A percentile compares a stretch with the other conserved stretches of the same genome.
Conservation (phyloP, 2,888 invertebrate genomes). For the Cynaeus angustus region DNA sequence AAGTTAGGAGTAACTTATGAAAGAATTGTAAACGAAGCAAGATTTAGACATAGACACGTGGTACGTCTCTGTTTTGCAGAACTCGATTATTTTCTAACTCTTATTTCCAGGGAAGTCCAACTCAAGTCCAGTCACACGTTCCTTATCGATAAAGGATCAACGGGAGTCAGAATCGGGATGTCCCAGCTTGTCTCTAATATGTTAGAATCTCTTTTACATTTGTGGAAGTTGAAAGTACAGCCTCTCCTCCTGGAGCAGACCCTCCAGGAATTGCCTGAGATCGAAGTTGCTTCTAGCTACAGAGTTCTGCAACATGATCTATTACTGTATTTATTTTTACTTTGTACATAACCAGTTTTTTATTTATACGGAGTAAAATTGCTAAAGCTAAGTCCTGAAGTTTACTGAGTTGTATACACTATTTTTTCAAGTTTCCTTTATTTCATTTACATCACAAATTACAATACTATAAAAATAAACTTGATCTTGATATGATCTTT, state of each 20-base stretch:
- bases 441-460: too few species aligned
- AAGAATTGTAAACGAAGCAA: too few species aligned
- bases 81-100: too few species aligned
- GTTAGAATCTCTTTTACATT: conserved; percentile 86
- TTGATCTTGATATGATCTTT: too few species aligned
- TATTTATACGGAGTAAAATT: too few species aligned
- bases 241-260: conserved; percentile 87
- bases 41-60: conserved; percentile 87
- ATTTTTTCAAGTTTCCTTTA: too few species aligned
- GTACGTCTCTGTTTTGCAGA: conserved; percentile 75
- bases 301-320: conserved; percentile 81
- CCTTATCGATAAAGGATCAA: conserved; percentile 70
- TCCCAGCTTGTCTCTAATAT: conserved; percentile 88
- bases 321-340: conserved; percentile 44
- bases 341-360: conserved; percentile 47
- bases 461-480: too few species aligned
- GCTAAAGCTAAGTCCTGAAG: too few species aligned
- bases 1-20: too few species aligned
- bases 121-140: conserved; percentile 73
- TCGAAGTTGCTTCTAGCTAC: conserved; percentile 85
- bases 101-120: conserved; percentile 73
- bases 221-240: conserved; percentile 84
- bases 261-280: conserved; percentile 87
- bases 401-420: too few species aligned
- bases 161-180: conserved; percentile 79